A percentile compares a stretch with the other conserved stretches of the same genome.
Evolutionary conservation across 2,888 invertebrate genomes (phyloP).

Genomic region (Hartigia nigra): DNA sequence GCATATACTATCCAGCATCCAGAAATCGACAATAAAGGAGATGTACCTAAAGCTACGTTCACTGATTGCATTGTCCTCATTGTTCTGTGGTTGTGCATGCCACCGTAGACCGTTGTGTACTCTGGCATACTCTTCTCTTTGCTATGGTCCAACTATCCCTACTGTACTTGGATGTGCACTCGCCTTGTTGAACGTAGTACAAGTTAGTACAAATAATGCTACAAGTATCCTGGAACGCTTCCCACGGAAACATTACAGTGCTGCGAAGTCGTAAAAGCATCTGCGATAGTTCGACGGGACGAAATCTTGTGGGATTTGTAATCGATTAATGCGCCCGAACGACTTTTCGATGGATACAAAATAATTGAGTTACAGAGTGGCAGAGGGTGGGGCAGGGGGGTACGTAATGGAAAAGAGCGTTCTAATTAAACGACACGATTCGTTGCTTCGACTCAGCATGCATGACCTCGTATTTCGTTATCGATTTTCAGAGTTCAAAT

Average conservation of each 20-base stretch:
- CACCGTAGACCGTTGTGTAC: background rate
- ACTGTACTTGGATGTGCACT: background rate
- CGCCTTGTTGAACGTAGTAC: background rate
- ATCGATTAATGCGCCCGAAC: background rate
- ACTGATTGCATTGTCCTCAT: constrained; percentile 7
- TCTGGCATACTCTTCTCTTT: background rate
- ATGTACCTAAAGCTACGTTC: background rate
- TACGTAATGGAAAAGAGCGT: background rate
- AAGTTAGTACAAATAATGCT: background rate
- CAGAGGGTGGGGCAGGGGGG: background rate
- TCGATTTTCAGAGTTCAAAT: background rate
- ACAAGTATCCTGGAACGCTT: background rate
- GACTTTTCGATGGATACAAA: background rate
- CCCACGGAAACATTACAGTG: too few relatives aligned
- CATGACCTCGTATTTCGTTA: background rate
- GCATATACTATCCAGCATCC: background rate
- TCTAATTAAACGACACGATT: background rate
- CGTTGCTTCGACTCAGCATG: background rate
- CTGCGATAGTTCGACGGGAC: background rate
- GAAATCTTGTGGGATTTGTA: background rate
- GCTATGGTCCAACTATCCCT: background rate
- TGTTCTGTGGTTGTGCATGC: background rate
- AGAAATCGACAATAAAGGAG: constrained; percentile 9
- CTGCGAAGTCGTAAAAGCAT: background rate
- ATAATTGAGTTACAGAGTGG: background rate